Conservation (phyloP, 2,888 invertebrate species). For the Synergus japonicus region DNA sequence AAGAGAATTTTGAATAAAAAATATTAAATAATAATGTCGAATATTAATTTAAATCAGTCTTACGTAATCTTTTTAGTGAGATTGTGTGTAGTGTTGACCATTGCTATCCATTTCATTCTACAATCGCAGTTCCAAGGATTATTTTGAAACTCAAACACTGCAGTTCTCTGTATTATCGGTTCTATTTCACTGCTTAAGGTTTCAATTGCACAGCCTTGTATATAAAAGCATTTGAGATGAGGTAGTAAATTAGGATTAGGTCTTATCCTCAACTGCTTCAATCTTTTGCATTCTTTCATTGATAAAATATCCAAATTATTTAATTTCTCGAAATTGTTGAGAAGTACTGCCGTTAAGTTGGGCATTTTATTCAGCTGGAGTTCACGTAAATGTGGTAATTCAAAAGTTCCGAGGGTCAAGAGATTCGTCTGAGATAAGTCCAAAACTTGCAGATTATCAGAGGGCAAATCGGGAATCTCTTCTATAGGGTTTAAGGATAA, state of each 20-base stretch:
- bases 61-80: constrained; percentile 79
- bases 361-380: constrained; percentile 81
- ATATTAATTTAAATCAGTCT: constrained; percentile 47
- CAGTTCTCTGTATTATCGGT: constrained; percentile 78
- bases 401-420: constrained; percentile 76
- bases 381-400: constrained; percentile 78
- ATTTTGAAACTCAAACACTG: constrained; percentile 79
- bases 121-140: constrained; percentile 85
- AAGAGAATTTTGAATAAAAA: too few species aligned
- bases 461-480: constrained; percentile 80
- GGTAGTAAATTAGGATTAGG: constrained; percentile 76
- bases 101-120: constrained; percentile 79
- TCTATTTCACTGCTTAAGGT: constrained; percentile 75
- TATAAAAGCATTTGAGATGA: constrained; percentile 76
- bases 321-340: constrained; percentile 80
- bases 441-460: constrained; percentile 79
- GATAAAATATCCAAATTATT: constrained; percentile 79
- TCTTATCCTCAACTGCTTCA: constrained; percentile 78
- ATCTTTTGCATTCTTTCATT: constrained; percentile 79
- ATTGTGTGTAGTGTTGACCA: constrained; percentile 76
- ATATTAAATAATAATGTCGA: background rate
- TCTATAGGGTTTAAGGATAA: constrained; percentile 78
- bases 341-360: constrained; percentile 78
- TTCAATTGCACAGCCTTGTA: constrained; percentile 78
- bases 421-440: constrained; percentile 83